Percentiles rank a stretch among this genome's conserved stretches.
Conservation (phyloP, 1,140 invertebrate genomes). For the Dendroctonus valens region DNA sequence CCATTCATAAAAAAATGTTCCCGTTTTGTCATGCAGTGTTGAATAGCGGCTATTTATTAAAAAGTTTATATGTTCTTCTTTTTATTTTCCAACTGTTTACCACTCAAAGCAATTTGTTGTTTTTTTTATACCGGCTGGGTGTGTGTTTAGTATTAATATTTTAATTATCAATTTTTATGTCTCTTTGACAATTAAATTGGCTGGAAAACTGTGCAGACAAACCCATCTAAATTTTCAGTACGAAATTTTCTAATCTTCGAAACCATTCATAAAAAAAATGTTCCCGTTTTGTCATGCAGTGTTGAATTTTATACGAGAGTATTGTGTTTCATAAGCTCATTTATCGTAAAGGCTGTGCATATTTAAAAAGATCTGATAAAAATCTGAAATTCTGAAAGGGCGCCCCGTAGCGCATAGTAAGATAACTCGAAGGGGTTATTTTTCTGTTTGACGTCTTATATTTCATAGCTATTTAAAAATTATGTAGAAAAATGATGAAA, state of each 20-base stretch:
- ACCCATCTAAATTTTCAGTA: too few relatives aligned
- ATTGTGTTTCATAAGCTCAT: conserved; percentile 30
- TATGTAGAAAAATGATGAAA: conserved; percentile 20
- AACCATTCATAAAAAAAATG: conserved; percentile 1
- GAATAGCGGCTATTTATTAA: too few relatives aligned
- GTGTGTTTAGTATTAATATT: too few relatives aligned
- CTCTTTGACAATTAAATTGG: too few relatives aligned
- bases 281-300: conserved; percentile 19
- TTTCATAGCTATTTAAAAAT: conserved; percentile 28
- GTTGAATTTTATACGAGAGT: conserved; percentile 26
- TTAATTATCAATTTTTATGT: too few relatives aligned
- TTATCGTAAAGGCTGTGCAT: conserved; percentile 24
- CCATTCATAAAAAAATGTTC: too few relatives aligned
- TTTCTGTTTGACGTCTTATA: conserved; percentile 34
- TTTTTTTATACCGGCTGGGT: too few relatives aligned
- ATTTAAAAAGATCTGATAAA: conserved; percentile 28
- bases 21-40: too few relatives aligned
- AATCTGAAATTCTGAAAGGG: conserved; percentile 24
- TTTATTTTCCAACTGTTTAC: too few relatives aligned
- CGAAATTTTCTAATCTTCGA: conserved; percentile 3
- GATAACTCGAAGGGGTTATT: conserved; percentile 30
- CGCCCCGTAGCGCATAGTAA: conserved; percentile 18
- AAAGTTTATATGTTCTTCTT: too few relatives aligned
- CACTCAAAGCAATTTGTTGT: too few relatives aligned
- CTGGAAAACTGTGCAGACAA: too few relatives aligned